Evolutionary conservation across 1,140 invertebrate genomes (phyloP), one percentile per base, ranked within the genome.

Genomic region (Atta cephalotes): DNA sequence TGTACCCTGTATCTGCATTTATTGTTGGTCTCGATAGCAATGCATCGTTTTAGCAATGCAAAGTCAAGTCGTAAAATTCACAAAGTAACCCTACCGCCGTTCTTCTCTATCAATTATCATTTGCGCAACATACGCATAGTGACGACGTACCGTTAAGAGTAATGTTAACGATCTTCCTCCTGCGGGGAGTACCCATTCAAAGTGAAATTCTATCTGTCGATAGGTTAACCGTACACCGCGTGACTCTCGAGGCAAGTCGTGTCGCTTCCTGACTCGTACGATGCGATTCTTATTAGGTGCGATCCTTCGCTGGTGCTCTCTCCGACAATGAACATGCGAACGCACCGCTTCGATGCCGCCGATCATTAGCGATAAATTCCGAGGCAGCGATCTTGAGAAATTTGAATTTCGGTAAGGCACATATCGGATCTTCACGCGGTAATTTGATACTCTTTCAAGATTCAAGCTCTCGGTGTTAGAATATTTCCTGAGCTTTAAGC

Each of bases 191-290:
- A 68, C 49, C 76, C 35, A 77, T 86, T 82, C 71, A 51, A 63
- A 65, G 89, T 70, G 89, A 88, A 91, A 91, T 84, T 91, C 89
- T 91, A 91, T 91, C 89, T 86, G 89, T 90, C 89, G 89, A 91
- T 91, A 86, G 89, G 87, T 88, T 91, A 91, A 91, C 89, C 58
- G 87, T 53, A 25, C 21, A 56, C 35, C 87, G 63, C 87, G 60
- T 56, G 82, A 85, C 63, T 51, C 86, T 78, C 58, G 63, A 53
- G 58, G 76, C 16, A 16, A 76, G 45, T 51, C 25, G 70, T 70
- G 58, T 78, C 31, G 87, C 77, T 91, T 91, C 89, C 89, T 88
- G 89, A 77, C 89, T 91, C 89, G 66, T 91, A 91, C 81, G 77
- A 82, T 88, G 65, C 82, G 78, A 86, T 91, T 91, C 89, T 91